A percentile compares a stretch with the other conserved stretches of the same genome.
Conservation (phyloP, 2,113 vertebrate genomes). For the Macquaria australasica region DNA sequence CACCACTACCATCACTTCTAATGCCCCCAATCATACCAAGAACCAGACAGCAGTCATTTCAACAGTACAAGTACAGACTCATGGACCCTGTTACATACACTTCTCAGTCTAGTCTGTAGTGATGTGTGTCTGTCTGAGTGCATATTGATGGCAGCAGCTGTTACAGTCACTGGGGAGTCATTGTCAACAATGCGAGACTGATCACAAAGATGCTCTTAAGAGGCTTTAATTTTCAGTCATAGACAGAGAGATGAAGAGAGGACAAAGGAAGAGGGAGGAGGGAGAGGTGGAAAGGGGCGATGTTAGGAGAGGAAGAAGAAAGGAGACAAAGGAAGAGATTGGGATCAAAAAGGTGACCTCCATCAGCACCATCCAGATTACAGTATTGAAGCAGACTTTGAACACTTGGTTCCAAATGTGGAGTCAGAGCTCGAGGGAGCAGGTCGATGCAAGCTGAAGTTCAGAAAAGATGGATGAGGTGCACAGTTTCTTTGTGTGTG, state of each 20-base stretch:
- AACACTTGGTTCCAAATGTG: slow-evolving; percentile 21
- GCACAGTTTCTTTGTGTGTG: slow-evolving; percentile 5
- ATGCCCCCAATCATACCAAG: slow-evolving; percentile 17
- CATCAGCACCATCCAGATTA: slow-evolving; percentile 8
- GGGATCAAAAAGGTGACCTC: slow-evolving; percentile 40
- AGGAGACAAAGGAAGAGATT: background rate
- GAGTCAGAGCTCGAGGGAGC: slow-evolving; percentile 26
- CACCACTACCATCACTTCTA: background rate
- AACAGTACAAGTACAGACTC: background rate
- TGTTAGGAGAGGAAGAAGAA: background rate
- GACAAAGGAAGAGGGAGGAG: slow-evolving; percentile 4
- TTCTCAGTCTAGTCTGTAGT: slow-evolving; percentile 17
- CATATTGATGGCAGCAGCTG: slow-evolving; percentile 61
- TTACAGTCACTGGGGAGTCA: slow-evolving; percentile 49
- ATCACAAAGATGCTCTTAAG: slow-evolving; percentile 50
- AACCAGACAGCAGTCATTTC: slow-evolving; percentile 2
- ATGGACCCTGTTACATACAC: background rate
- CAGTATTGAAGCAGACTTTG: slow-evolving; percentile 1
- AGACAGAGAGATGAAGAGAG: slow-evolving; percentile 16
- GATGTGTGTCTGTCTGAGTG: slow-evolving; percentile 49
- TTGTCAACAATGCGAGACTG: slow-evolving; percentile 50
- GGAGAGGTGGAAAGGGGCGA: background rate
- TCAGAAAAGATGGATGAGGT: slow-evolving; percentile 37
- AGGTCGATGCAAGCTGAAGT: slow-evolving; percentile 33
- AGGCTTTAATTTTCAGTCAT: slow-evolving; percentile 22